A percentile compares a stretch with the other conserved stretches of the same genome.
Conservation (phyloP, 92 coral and sea anemone genomes). For the Phenganax stokvisi region DNA sequence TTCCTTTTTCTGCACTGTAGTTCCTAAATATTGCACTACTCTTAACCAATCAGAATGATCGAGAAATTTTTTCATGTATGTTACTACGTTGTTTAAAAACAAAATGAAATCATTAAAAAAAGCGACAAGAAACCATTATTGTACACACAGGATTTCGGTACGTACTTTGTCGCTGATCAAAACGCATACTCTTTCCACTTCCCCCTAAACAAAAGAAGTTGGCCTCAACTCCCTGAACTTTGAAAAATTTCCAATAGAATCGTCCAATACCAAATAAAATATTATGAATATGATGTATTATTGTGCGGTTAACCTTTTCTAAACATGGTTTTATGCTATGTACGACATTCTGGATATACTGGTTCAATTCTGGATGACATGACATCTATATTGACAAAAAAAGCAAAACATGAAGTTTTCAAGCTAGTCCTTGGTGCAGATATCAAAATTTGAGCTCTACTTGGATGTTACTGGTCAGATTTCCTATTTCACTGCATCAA, state of each 20-base stretch:
- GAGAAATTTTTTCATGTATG: background rate
- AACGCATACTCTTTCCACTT: constrained; percentile 67
- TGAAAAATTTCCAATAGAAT: no score
- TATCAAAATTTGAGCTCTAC: background rate
- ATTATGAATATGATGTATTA: no score
- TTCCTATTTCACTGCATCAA: no score
- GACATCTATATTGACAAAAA: constrained; percentile 62
- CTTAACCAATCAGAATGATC: background rate
- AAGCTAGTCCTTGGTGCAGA: background rate
- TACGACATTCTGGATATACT: constrained; percentile 79
- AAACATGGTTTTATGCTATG: constrained; percentile 71
- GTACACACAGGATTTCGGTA: background rate
- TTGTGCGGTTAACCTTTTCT: constrained; percentile 56
- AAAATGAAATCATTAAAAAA: background rate
- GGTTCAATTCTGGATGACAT: constrained; percentile 87
- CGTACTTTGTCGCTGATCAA: constrained; percentile 80
- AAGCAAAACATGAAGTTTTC: background rate
- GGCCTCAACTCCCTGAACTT: background rate
- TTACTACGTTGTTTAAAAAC: background rate
- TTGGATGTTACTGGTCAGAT: no score
- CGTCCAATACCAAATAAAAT: no score
- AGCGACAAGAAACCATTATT: background rate
- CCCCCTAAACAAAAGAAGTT: constrained; percentile 51
- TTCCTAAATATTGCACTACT: background rate
- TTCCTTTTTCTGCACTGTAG: background rate